These are phyloP conservation scores for Nephrotoma flavescens DNA, from an alignment of 2,888 invertebrate species.

Conservation along the genomic window DNA sequence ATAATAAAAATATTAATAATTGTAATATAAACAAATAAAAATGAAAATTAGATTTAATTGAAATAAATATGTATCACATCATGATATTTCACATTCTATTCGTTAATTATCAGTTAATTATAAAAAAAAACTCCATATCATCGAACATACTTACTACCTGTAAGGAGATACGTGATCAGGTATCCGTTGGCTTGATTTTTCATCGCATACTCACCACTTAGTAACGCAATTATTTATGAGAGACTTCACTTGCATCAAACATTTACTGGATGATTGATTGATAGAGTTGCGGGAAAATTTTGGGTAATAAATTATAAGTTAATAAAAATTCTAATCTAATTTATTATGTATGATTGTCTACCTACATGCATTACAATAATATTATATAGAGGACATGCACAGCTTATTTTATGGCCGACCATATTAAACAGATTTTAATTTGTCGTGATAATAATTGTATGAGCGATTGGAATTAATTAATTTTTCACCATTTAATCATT, in stretches of 20 bases:
- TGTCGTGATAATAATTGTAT: neutral
- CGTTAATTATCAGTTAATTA: neutral
- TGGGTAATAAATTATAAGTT: neutral
- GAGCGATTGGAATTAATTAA: neutral
- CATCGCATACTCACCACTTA: neutral
- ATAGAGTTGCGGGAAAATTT: neutral
- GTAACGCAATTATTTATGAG: neutral
- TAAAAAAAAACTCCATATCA: neutral
- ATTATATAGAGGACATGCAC: too few species aligned
- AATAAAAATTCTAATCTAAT: neutral
- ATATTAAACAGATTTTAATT: neutral
- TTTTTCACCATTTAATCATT: neutral
- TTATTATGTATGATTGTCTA: neutral
- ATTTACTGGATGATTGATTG: neutral
- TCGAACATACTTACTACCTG: neutral
- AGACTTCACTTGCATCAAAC: neutral
- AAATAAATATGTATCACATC: neutral
- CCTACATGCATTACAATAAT: neutral
- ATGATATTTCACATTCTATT: neutral
- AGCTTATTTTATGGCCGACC: neutral
- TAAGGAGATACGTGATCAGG: neutral
- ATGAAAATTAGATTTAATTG: neutral
- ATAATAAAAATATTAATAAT: neutral
- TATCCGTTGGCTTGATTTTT: neutral
- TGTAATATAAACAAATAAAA: neutral